Base-by-base conservation (phyloP, 2,888 invertebrate genomes). In the Drosophila siamana region DNA sequence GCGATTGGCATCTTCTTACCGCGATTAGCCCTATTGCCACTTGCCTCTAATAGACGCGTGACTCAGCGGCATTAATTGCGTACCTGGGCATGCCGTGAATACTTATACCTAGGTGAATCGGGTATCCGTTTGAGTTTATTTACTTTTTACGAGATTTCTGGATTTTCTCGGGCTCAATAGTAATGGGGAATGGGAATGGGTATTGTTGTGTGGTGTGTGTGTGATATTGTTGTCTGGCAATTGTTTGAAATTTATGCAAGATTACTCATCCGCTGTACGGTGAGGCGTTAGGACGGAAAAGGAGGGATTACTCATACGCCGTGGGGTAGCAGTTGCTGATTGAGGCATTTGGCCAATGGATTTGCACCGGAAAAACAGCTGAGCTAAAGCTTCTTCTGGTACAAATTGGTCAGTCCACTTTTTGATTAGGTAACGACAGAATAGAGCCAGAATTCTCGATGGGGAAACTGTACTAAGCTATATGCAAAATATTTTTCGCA, bases 191-290 rank as follows among this genome's bases (percentile, higher is more conserved):
- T 33, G 19, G 26, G 30, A 26, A 19, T 43, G 36, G 28, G 33
- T 0, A n/a, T 36, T n/a, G 4, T 13, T 54, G 68, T 28, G 30
- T 40, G 56, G 44, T 36, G 33, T n/a, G 19, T 54, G 68, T 28
- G 30, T 40, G 56, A 48, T 38, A 56, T 43, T 16, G 15, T 60
- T 30, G 59, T 71, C 61, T 78, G 71, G 72, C 57, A 70, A 63
- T 63, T 77, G 77, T 77, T 67, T 70, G 52, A 62, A 78, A 74
- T 78, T 47, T 68, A 74, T 68, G 62, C 46, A 40, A 47, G 38
- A 74, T 78, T 79, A 76, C 78, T 79, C 79, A 78, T 78, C 62
- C 69, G 55, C 16, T 65, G 52, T 46, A 71, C 66, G 67, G 51
- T 55, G 33, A 15, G 56, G 40, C 36, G 54, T 22, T 30, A 16